These are phyloP conservation scores for Chydorus sphaericus DNA, from an alignment of 2,888 invertebrate species.

Conservation along the genomic window DNA sequence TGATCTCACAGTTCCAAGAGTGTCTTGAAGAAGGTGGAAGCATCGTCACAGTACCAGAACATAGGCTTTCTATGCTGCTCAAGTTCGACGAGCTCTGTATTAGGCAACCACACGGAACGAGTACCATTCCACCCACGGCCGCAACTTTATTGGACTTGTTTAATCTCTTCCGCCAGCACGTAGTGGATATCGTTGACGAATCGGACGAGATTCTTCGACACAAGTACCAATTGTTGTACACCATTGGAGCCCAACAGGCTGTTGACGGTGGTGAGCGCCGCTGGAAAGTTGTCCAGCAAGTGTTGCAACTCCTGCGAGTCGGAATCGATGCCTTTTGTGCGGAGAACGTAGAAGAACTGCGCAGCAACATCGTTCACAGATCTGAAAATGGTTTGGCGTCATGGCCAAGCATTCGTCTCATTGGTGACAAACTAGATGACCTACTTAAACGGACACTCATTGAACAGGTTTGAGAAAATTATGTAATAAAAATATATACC, in stretches of 20 bases:
- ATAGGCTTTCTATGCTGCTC: slow-evolving; percentile 15
- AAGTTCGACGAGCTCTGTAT: slow-evolving; percentile 15
- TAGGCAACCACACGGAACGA: neutral
- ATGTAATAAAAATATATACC: too few species aligned
- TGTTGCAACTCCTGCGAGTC: slow-evolving; percentile 5
- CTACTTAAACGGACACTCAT: neutral
- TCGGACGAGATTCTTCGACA: slow-evolving; percentile 20
- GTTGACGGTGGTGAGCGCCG: slow-evolving; percentile 17
- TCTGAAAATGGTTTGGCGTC: neutral
- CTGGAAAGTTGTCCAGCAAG: slow-evolving; percentile 17
- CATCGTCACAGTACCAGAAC: slow-evolving; percentile 17
- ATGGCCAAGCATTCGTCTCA: neutral
- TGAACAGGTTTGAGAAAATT: neutral
- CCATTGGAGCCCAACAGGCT: slow-evolving; percentile 17
- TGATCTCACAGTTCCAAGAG: slow-evolving; percentile 9
- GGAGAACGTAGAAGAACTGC: neutral
- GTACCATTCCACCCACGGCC: neutral
- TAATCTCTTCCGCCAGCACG: slow-evolving; percentile 15
- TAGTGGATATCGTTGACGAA: slow-evolving; percentile 20
- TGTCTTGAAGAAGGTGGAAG: slow-evolving; percentile 15
- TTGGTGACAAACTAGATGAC: neutral
- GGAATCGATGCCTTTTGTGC: neutral
- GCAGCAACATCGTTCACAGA: neutral
- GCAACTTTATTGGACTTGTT: slow-evolving; percentile 11
- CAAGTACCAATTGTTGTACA: slow-evolving; percentile 21